A percentile compares a stretch with the other conserved stretches of the same genome.
These are phyloP conservation scores for Pachyramphus minor DNA, from an alignment of 2,113 vertebrate species.

Conservation along the genomic window DNA sequence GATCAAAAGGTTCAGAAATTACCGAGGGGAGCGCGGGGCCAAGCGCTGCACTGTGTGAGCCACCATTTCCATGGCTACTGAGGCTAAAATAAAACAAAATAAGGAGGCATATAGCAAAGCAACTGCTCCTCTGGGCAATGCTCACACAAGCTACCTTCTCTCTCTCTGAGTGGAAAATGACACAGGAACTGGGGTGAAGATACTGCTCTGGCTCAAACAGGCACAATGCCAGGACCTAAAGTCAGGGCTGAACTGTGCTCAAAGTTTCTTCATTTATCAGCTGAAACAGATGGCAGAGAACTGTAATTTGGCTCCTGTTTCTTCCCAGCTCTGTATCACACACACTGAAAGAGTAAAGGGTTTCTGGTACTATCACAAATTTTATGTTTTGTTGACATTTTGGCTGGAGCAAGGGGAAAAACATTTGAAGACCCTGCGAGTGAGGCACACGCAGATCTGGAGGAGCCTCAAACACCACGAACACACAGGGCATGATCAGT, in stretches of 20 bases:
- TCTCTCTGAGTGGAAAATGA: background rate
- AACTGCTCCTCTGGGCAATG: background rate
- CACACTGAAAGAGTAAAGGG: background rate
- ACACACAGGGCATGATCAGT: rapidly evolving
- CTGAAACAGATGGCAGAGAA: slow-evolving; percentile 37
- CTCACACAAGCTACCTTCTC: background rate
- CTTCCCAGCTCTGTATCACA: background rate
- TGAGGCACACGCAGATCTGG: background rate
- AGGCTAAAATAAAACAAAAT: background rate
- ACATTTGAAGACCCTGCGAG: background rate
- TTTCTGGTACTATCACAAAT: background rate
- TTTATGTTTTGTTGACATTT: background rate
- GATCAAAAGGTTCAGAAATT: background rate
- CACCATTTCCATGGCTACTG: background rate
- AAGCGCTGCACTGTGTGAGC: background rate
- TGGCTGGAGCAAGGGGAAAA: background rate
- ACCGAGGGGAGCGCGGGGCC: background rate
- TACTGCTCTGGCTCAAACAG: background rate
- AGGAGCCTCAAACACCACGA: background rate
- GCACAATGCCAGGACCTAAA: background rate
- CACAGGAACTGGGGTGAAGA: background rate
- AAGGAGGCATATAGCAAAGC: background rate
- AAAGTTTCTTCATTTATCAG: slow-evolving; percentile 41
- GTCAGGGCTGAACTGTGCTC: background rate
- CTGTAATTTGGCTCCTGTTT: background rate